A percentile compares a stretch with the other conserved stretches of the same genome.
phyloP scores from a whole-genome alignment of 2,888 invertebrate species.

The Thereva nobilitata region DNA sequence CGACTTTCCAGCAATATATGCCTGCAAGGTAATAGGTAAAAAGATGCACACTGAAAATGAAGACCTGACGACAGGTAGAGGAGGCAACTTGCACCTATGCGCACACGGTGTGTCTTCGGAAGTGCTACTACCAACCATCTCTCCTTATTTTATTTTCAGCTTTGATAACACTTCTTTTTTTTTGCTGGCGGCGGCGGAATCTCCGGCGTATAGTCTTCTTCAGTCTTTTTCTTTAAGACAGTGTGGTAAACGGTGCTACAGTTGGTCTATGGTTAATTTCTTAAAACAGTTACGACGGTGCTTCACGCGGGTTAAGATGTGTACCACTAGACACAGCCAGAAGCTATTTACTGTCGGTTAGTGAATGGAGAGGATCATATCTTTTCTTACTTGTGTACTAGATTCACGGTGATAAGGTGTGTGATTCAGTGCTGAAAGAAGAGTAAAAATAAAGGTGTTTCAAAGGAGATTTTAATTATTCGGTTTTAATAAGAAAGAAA shows the following conservation, averaged over 20 bases:
- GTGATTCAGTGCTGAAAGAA: slow-evolving; percentile 22
- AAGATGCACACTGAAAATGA: too few relatives aligned
- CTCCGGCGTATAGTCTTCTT: too few relatives aligned
- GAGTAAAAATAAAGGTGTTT: slow-evolving; percentile 13
- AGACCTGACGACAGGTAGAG: too few relatives aligned
- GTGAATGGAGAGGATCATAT: slow-evolving; percentile 1
- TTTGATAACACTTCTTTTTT: not conserved
- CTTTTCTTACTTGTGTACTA: slow-evolving; percentile 1
- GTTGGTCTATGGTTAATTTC: slow-evolving; percentile 24
- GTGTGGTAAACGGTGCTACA: slow-evolving; percentile 10
- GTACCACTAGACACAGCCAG: slow-evolving; percentile 7
- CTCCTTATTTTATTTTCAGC: not conserved
- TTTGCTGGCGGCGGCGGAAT: not conserved
- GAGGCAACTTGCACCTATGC: too few relatives aligned
- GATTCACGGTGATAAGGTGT: slow-evolving; percentile 19
- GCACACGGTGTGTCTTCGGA: slow-evolving; percentile 23
- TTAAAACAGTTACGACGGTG: slow-evolving; percentile 34
- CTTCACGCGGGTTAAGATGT: slow-evolving; percentile 27
- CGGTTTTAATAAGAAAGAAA: slow-evolving; percentile 7
- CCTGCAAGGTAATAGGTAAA: too few relatives aligned
- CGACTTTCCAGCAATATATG: too few relatives aligned
- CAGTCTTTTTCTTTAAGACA: not conserved
- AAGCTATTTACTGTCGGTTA: slow-evolving; percentile 27
- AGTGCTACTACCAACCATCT: slow-evolving; percentile 13
- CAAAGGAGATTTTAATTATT: slow-evolving; percentile 12